phyloP scores from a whole-genome alignment of 1,140 invertebrate genomes.

The Tribolium madens region DNA sequence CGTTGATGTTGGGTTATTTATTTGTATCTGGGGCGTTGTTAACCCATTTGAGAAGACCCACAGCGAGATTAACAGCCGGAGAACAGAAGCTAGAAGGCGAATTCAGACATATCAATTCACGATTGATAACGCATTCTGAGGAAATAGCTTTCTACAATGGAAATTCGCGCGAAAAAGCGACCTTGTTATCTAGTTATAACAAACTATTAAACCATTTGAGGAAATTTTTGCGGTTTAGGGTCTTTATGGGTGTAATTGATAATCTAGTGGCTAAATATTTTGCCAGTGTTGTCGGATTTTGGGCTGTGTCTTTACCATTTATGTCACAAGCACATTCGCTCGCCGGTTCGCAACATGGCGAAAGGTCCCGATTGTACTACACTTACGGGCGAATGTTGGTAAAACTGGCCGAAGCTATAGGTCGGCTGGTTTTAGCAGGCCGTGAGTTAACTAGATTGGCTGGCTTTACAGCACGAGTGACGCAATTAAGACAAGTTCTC shows the following conservation, averaged over 20 bases:
- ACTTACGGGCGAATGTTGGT: slow-evolving; percentile 97
- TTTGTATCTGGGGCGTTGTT: slow-evolving; percentile 85
- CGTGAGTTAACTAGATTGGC: slow-evolving; percentile 93
- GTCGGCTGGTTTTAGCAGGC: slow-evolving; percentile 92
- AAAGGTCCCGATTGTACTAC: slow-evolving; percentile 86
- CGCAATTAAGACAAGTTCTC: slow-evolving; percentile 88
- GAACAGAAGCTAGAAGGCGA: slow-evolving; percentile 98
- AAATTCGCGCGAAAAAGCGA: slow-evolving; percentile 89
- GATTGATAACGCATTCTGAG: slow-evolving; percentile 97
- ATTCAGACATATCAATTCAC: slow-evolving; percentile 95
- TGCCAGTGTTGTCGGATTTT: slow-evolving; percentile 95
- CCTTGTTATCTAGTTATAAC: slow-evolving; percentile 87
- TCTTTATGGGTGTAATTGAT: slow-evolving; percentile 94
- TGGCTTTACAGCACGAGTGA: slow-evolving; percentile 93
- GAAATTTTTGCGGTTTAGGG: slow-evolving; percentile 91
- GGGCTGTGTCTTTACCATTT: slow-evolving; percentile 95
- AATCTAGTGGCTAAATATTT: slow-evolving; percentile 98
- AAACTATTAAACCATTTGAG: slow-evolving; percentile 91
- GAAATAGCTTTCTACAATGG: slow-evolving; percentile 98
- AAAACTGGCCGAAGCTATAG: slow-evolving; percentile 96
- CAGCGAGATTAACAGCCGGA: slow-evolving; percentile 88
- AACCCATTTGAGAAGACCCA: slow-evolving; percentile 85
- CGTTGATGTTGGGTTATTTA: slow-evolving; percentile 88
- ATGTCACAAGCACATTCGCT: slow-evolving; percentile 78
- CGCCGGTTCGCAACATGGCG: slow-evolving; percentile 68